A percentile compares a stretch with the other conserved stretches of the same genome.
Evolutionary conservation across 2,113 vertebrate species (phyloP).

Genomic region (Bufo gargarizans): DNA sequence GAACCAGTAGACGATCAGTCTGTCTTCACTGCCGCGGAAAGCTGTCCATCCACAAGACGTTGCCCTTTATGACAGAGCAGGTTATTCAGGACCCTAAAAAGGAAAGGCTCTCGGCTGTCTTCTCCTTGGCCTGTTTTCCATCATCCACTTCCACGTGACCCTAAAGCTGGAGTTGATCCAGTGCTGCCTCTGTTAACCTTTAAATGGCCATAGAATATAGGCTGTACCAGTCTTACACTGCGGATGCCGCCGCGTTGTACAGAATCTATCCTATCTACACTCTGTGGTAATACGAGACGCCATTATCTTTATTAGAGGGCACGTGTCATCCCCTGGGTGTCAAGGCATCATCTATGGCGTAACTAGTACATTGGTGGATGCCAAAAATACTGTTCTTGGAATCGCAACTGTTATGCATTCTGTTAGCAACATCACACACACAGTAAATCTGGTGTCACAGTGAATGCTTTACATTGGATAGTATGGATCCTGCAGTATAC

Average conservation of each 20-base stretch:
- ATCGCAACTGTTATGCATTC: not conserved
- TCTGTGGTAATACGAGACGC: too few species aligned
- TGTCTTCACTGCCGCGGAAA: not conserved
- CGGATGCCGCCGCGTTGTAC: too few species aligned
- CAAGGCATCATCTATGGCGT: too few species aligned
- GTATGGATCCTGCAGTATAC: not conserved
- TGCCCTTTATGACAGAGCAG: constrained; percentile 39
- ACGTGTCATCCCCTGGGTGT: too few species aligned
- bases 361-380: too few species aligned
- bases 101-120: constrained; percentile 42
- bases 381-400: not conserved
- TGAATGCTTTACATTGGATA: not conserved
- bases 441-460: not conserved
- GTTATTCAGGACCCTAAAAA: constrained; percentile 56
- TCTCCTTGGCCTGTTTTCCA: constrained; percentile 38
- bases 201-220: not conserved
- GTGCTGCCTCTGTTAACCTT: constrained; percentile 47
- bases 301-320: too few species aligned
- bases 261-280: too few species aligned
- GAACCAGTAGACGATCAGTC: not conserved
- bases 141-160: constrained; percentile 46
- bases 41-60: constrained; percentile 16
- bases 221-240: too few species aligned
- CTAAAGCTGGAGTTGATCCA: constrained; percentile 36
- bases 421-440: too few species aligned